These are phyloP conservation scores for Taeniopygia guttata DNA, from an alignment of 2,797 vertebrate species.

Conservation along the genomic window DNA sequence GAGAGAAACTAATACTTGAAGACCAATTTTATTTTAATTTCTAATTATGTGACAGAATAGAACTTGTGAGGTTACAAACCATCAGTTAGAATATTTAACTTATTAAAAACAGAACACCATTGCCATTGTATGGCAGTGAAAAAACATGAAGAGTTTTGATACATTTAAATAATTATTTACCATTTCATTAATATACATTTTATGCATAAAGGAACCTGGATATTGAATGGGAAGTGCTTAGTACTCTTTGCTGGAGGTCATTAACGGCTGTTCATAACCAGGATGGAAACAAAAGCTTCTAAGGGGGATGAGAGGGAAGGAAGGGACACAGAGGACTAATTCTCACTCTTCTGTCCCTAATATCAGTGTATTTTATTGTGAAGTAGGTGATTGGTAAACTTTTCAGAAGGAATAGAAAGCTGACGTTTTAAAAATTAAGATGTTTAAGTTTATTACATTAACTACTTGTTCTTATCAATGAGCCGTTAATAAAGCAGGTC, in stretches of 20 bases:
- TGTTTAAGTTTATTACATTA: not conserved
- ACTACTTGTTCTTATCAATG: not conserved
- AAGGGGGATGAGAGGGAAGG: not conserved
- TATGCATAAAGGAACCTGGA: not conserved
- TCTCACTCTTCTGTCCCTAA: not conserved
- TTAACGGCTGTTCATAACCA: not conserved
- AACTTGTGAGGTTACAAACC: not conserved
- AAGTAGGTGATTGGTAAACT: not conserved
- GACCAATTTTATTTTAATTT: not conserved
- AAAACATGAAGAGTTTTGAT: not conserved
- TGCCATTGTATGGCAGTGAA: not conserved
- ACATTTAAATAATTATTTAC: not conserved
- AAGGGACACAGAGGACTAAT: not conserved
- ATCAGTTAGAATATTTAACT: conserved; percentile 3
- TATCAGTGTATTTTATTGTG: not conserved
- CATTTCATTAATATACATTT: not conserved
- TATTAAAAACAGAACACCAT: not conserved
- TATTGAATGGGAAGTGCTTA: not conserved
- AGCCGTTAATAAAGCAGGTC: not conserved
- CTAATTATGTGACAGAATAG: not conserved
- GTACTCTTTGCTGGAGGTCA: not conserved
- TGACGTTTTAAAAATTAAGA: not conserved
- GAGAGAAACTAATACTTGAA: not conserved
- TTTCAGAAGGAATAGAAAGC: not conserved
- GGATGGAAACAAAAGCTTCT: not conserved